Evolutionary conservation across 2,888 invertebrate species (phyloP).

Genomic region (Podabrus alpinus): DNA sequence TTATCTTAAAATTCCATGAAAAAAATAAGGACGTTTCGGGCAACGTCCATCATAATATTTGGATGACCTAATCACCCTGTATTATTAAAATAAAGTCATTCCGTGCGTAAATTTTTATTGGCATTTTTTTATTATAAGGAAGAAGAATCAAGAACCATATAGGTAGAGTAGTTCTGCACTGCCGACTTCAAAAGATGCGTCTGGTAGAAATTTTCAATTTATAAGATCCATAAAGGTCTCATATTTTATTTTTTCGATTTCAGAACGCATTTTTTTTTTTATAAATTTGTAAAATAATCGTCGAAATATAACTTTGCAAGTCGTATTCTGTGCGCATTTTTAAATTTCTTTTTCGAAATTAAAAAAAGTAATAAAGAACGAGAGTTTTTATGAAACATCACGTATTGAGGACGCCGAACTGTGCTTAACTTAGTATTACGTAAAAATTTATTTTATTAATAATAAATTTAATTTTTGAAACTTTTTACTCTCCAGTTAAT

Average conservation of each 20-base stretch:
- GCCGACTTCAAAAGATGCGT: not conserved
- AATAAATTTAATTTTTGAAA: not conserved
- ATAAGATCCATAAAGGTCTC: not conserved
- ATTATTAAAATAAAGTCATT: not conserved
- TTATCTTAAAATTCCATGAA: too few relatives aligned
- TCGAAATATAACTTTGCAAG: not conserved
- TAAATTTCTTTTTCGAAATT: not conserved
- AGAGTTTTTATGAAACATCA: not conserved
- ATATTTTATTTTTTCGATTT: not conserved
- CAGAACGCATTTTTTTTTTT: not conserved
- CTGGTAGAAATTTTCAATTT: not conserved
- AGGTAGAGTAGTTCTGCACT: not conserved
- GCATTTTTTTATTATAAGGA: not conserved
- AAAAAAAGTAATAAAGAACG: not conserved
- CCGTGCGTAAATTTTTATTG: not conserved
- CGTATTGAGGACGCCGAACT: not conserved
- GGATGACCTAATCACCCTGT: not conserved
- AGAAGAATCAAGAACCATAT: not conserved
- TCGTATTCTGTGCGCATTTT: not conserved
- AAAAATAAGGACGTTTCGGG: too few relatives aligned
- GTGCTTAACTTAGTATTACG: too few relatives aligned
- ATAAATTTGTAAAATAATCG: not conserved
- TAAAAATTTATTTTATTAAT: not conserved
- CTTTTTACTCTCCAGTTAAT: not conserved
- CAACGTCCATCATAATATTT: too few relatives aligned